Evolutionary conservation across 2,888 invertebrate genomes (phyloP), one percentile per base, ranked within the genome.

Genomic region (Lochmaea crataegi): DNA sequence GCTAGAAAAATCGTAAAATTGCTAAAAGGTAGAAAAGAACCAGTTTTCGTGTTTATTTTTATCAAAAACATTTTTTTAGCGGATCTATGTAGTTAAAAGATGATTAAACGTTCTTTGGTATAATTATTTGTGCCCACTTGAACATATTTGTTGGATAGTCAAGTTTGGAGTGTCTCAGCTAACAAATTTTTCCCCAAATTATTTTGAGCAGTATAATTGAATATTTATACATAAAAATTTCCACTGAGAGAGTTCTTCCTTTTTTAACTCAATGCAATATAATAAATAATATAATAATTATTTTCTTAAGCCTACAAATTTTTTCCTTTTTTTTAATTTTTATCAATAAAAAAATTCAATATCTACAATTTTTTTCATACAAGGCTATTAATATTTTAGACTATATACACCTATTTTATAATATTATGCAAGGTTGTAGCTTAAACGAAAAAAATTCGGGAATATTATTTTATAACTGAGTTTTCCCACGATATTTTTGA

Each of bases 311-410:
- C 16, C 74, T 74, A 74, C 64, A 68, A 71, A 60, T 71, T 76
- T 79, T 80, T 60, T 56, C 67, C 60, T 65, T 77, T 79, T 81
- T 53, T 16, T 53, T 51, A 16, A n/a, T 48, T 53, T 75, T 80
- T 78, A 79, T 82, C 79, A 79, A 82, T 81, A 82, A 82, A 84
- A 81, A 84, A 85, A 83, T 83, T 83, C 81, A 82, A 81, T 84
- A 84, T 85, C 84, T 85, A 85, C 83, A 84, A 77, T 53, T 53
- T 81, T 82, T 70, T 81, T 82, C 81, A 80, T 82, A 83, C 83
- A 84, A 78, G 76, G 75, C 76, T 76, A 80, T 80, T 80, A 42
- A 80, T 80, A 81, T 78, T 80, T 61, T 79, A 78, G 77, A 73
- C 78, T 83, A 81, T 80, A 76, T 82, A 80, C 80, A 81, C 69